Percentiles rank a stretch among this genome's conserved stretches.
Evolutionary conservation across 1,140 invertebrate genomes (phyloP).

Genomic region (Listronotus bonariensis): DNA sequence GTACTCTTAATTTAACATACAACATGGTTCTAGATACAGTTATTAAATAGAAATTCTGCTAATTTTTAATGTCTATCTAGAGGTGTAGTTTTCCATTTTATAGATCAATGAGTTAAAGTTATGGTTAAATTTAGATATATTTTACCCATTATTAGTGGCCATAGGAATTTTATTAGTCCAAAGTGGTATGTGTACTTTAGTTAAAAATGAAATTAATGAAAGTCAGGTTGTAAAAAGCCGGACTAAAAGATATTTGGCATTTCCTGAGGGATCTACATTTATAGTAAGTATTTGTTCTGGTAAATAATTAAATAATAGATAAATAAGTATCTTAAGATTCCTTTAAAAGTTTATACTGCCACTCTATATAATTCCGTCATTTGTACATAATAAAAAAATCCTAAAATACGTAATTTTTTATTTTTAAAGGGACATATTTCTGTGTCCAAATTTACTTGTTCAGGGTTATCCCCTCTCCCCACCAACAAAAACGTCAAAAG

Average conservation of each 20-base stretch:
- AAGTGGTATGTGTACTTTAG: background rate
- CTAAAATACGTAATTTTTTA: too few species aligned
- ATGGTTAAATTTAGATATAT: background rate
- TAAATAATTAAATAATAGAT: too few species aligned
- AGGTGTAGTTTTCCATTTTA: background rate
- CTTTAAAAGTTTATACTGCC: too few species aligned
- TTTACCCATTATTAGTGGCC: background rate
- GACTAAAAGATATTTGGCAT: constrained; percentile 69
- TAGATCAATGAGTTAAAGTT: background rate
- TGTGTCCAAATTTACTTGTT: too few species aligned
- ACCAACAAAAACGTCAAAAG: too few species aligned
- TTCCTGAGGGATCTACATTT: constrained; percentile 74
- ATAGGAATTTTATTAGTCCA: background rate
- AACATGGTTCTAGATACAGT: background rate
- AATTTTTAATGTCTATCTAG: background rate
- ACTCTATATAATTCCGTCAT: too few species aligned
- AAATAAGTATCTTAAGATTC: too few species aligned
- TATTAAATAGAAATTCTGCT: background rate
- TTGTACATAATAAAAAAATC: too few species aligned
- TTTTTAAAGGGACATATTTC: too few species aligned
- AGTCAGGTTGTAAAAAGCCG: constrained; percentile 52
- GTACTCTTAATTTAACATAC: constrained; percentile 1
- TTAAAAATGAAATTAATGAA: constrained; percentile 8
- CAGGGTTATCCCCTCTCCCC: too few species aligned
- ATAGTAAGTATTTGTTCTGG: constrained; percentile 61